phyloP scores from a whole-genome alignment of 2,797 vertebrate species.

The Propithecus deckenii region DNA sequence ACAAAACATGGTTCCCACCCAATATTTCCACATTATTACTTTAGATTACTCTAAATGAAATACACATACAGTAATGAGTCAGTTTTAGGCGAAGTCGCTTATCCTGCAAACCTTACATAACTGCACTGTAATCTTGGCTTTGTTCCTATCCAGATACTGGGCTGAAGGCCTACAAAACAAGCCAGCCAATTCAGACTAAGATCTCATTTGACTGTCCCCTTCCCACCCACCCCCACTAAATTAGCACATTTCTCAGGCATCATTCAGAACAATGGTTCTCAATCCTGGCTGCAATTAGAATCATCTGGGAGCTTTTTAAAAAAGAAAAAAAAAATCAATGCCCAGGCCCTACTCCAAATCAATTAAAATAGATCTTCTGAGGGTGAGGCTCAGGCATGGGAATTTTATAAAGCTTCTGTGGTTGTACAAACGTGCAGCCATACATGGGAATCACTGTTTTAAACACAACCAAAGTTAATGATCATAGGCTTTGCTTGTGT shows the following conservation, averaged over 20 bases:
- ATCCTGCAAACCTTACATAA: constrained; percentile 53
- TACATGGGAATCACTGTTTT: constrained; percentile 28
- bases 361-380: constrained; percentile 75
- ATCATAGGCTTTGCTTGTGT: constrained; percentile 12
- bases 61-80: background rate
- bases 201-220: constrained; percentile 10
- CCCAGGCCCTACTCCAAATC: constrained; percentile 58
- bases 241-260: constrained; percentile 71
- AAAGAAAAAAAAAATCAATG: constrained; percentile 49
- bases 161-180: constrained; percentile 53
- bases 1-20: background rate
- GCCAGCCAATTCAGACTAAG: constrained; percentile 55
- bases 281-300: constrained; percentile 69
- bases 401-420: constrained; percentile 54
- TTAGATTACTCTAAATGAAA: background rate
- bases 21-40: background rate
- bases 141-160: constrained; percentile 50
- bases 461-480: constrained; percentile 39
- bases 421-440: background rate
- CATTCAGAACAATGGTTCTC: constrained; percentile 64
- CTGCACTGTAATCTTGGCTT: constrained; percentile 61
- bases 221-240: background rate
- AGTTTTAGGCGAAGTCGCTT: background rate
- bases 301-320: constrained; percentile 59
- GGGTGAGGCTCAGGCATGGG: constrained; percentile 34